Evolutionary conservation across 2,113 vertebrate genomes (phyloP).

Genomic region (Rhinolophus ferrumequinum): DNA sequence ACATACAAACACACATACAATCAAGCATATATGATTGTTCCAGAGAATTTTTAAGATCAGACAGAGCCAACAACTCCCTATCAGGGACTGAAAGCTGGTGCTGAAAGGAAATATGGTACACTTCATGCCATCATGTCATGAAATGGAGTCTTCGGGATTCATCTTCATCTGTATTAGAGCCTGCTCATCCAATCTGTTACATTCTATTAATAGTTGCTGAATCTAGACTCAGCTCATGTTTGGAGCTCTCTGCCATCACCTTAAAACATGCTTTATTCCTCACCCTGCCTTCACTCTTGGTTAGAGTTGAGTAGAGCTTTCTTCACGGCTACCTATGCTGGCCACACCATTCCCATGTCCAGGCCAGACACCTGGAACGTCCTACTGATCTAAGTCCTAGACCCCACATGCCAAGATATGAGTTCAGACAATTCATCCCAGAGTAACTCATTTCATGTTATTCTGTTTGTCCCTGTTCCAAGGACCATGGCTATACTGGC

Average conservation of each 20-base stretch:
- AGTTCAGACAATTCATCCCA: not conserved
- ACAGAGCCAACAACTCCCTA: accelerated
- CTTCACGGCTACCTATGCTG: not conserved
- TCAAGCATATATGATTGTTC: not conserved
- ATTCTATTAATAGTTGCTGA: not conserved
- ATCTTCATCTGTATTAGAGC: not conserved
- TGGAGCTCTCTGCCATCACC: not conserved
- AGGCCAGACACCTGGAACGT: not conserved
- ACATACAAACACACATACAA: no score
- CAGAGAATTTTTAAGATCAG: not conserved
- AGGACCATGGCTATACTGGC: not conserved
- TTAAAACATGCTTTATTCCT: not conserved
- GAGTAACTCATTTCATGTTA: not conserved
- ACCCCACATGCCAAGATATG: accelerated
- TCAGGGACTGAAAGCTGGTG: accelerated
- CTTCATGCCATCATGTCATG: accelerated
- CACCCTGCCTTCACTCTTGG: not conserved
- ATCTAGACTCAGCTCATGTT: accelerated
- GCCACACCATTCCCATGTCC: accelerated
- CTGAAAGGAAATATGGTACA: accelerated
- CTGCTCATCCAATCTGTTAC: accelerated
- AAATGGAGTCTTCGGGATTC: accelerated
- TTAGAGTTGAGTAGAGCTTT: not conserved
- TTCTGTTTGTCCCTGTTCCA: accelerated
- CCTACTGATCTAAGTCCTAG: not conserved